Evolutionary conservation across 2,888 invertebrate species (phyloP).

Genomic region (Microctonus hyperodae): DNA sequence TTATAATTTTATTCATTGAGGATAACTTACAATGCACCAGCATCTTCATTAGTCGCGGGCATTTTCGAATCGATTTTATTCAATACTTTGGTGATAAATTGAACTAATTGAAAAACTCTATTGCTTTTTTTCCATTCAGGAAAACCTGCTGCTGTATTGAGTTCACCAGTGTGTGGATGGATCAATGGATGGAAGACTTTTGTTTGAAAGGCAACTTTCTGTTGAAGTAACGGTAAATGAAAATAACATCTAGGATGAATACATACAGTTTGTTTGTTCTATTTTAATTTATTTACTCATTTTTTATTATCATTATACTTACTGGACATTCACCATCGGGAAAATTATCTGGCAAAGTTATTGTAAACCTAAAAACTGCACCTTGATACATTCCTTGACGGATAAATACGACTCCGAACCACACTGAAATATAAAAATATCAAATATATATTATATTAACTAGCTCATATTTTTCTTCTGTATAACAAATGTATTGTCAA

Average conservation of each 20-base stretch:
- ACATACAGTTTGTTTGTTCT: neutral
- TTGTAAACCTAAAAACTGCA: conserved; percentile 88
- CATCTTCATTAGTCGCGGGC: conserved; percentile 75
- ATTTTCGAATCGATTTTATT: conserved; percentile 79
- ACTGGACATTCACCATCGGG: conserved; percentile 87
- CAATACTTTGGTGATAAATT: conserved; percentile 84
- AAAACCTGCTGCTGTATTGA: conserved; percentile 82
- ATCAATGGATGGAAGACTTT: conserved; percentile 89
- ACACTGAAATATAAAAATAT: conserved; percentile 69
- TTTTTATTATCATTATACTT: conserved; percentile 61
- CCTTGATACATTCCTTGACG: conserved; percentile 88
- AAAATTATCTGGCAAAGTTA: conserved; percentile 86
- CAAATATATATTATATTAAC: too few relatives aligned
- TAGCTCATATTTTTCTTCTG: too few relatives aligned
- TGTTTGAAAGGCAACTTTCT: conserved; percentile 85
- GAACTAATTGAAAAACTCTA: conserved; percentile 84
- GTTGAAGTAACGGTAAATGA: conserved; percentile 46
- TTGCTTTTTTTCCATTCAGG: conserved; percentile 82
- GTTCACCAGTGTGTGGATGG: conserved; percentile 76
- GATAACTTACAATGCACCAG: conserved; percentile 70
- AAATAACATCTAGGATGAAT: neutral
- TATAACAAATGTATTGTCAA: neutral
- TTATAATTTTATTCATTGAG: too few relatives aligned
- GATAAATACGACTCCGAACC: conserved; percentile 92
- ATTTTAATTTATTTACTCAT: too few relatives aligned